Base-by-base conservation (phyloP, 1,140 invertebrate genomes). In the Dinoponera quadriceps region DNA sequence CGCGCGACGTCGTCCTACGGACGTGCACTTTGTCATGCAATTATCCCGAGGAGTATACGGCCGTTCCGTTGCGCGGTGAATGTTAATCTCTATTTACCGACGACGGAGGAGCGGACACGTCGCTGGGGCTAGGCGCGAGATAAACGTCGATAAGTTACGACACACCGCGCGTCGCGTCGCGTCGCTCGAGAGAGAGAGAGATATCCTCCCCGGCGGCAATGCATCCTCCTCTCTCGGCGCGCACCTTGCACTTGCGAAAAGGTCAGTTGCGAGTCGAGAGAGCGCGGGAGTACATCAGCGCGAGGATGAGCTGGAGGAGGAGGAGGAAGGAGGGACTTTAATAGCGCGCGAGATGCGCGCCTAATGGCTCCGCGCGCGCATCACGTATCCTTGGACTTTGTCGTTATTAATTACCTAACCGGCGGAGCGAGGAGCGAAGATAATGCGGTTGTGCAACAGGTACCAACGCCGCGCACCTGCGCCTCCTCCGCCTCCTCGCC, bases 401-500 rank as follows among this genome's bases (percentile, higher is more conserved):
- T 92, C 90, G 89, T 93, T 92, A 94, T 94, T 94, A 94, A 93
- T 94, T 94, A 93, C 90, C 91, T 90, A 93, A 93, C 91, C 92
- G 93, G 90, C 90, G 92, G 91, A 93, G 92, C 91, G 91, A 93
- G 88, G 90, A 93, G 91, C 90, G 91, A 93, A 92, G 92, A 93
- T 93, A 93, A 93, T 88, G 89, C 88, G 85, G 87, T 94, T 94
- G 91, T 91, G 93, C 92, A 94, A 94, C 92, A 93, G 93, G 92
- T 93, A 92, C 89, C 89, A 92, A 89, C 90, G 89, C 82, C 84
- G 75, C 84, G 75, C 85, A 88, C 87, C 87, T 89, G 83, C 77
- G 82, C 80, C 72, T 73, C 51, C 75, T 60, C 25, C 63, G 38
- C 75, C 54, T 38, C 71, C 84, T n/a, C 87, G 80, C 84, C 66